phyloP scores from a whole-genome alignment of 2,888 invertebrate genomes.

The Bombyx huttoni region DNA sequence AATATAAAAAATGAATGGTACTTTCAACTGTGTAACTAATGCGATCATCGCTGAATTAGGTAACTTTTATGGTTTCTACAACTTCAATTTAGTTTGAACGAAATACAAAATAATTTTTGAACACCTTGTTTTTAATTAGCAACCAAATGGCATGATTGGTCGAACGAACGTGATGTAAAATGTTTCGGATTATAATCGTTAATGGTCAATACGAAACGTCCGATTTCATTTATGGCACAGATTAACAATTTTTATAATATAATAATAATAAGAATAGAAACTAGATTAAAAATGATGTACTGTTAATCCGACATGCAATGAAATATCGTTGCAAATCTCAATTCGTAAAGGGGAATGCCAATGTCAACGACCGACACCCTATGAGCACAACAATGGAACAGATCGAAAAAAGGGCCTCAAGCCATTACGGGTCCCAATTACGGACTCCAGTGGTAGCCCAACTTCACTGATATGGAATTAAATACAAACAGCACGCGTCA shows the following conservation, averaged over 20 bases:
- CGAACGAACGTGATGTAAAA: not conserved
- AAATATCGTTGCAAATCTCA: slow-evolving; percentile 52
- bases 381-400: slow-evolving; percentile 53
- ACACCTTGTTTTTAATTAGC: not conserved
- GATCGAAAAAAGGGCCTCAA: slow-evolving; percentile 55
- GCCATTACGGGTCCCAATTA: slow-evolving; percentile 57
- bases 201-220: slow-evolving; percentile 19
- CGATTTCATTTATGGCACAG: slow-evolving; percentile 17
- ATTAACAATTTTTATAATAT: slow-evolving; percentile 22
- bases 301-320: slow-evolving; percentile 50
- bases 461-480: slow-evolving; percentile 36
- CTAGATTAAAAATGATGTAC: slow-evolving; percentile 49
- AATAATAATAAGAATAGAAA: slow-evolving; percentile 23
- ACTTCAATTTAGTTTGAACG: too few relatives aligned
- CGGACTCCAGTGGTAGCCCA: slow-evolving; percentile 44
- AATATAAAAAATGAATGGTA: too few relatives aligned
- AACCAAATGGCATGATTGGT: not conserved
- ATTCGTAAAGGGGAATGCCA: slow-evolving; percentile 54
- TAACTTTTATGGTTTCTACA: too few relatives aligned
- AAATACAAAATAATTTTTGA: not conserved
- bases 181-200: not conserved
- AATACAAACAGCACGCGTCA: slow-evolving; percentile 31
- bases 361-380: slow-evolving; percentile 67
- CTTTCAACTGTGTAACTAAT: too few relatives aligned
- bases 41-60: too few relatives aligned